phyloP scores from a whole-genome alignment of 2,888 invertebrate species.

The Amaurobius ferox region DNA sequence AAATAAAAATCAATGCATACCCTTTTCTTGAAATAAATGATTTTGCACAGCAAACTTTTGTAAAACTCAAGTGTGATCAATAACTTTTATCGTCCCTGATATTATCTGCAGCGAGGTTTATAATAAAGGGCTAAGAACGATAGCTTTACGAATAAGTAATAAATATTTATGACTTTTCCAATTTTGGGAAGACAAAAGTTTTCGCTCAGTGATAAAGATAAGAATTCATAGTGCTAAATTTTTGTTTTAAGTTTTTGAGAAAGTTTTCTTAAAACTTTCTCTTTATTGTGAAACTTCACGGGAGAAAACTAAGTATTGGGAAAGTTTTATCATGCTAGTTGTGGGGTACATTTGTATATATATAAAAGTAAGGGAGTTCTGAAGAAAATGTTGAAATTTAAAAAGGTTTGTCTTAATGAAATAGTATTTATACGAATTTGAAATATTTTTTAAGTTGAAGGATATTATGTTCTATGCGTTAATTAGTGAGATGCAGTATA shows the following conservation, averaged over 20 bases:
- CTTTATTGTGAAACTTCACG: too few relatives aligned
- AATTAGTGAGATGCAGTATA: too few relatives aligned
- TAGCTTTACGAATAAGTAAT: constrained; percentile 9
- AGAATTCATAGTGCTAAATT: not conserved
- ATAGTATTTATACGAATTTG: too few relatives aligned
- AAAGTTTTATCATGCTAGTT: too few relatives aligned
- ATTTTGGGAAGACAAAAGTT: constrained; percentile 3
- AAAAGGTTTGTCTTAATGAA: too few relatives aligned
- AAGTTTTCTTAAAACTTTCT: too few relatives aligned
- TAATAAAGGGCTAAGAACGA: constrained; percentile 3
- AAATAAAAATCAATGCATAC: constrained; percentile 8
- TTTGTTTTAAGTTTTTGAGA: not conserved
- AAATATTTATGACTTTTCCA: constrained; percentile 13
- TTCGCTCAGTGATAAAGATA: not conserved
- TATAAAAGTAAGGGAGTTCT: too few relatives aligned
- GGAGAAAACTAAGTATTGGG: too few relatives aligned
- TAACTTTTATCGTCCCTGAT: constrained; percentile 10
- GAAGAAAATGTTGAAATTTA: too few relatives aligned
- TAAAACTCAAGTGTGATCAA: constrained; percentile 16
- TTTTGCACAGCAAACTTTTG: not conserved
- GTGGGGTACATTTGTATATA: too few relatives aligned
- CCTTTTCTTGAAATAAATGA: not conserved
- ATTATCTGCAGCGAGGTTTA: constrained; percentile 6
- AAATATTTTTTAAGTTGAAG: too few relatives aligned
- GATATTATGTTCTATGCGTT: too few relatives aligned